Conservation (phyloP, 2,888 invertebrate species). For the Tetragonisca angustula region DNA sequence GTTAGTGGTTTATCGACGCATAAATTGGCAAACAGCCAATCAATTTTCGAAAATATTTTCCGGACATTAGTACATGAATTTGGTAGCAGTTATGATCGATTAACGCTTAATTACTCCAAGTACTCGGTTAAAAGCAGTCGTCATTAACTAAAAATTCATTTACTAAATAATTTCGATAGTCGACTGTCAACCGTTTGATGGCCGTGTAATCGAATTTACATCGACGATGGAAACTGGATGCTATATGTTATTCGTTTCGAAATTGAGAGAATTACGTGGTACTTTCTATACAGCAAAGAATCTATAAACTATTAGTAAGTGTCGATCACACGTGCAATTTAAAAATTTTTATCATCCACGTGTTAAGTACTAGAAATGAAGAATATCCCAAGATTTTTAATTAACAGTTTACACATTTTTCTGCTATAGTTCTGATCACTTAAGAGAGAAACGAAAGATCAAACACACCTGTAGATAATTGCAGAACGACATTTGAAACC, state of each 20-base stretch:
- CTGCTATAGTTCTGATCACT: too few species aligned
- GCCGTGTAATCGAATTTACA: neutral
- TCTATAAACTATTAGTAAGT: too few species aligned
- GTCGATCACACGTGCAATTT: too few species aligned
- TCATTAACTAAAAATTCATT: neutral
- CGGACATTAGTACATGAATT: neutral
- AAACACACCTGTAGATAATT: neutral
- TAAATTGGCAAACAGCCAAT: neutral
- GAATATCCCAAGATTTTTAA: too few species aligned
- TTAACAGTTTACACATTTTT: too few species aligned
- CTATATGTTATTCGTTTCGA: too few species aligned
- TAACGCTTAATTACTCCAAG: neutral
- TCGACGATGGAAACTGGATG: neutral
- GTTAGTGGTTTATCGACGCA: neutral
- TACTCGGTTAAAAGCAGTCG: neutral
- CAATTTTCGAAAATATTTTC: neutral
- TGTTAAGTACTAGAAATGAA: too few species aligned
- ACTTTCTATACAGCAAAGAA: too few species aligned
- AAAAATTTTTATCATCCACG: too few species aligned
- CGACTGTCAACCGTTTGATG: neutral
- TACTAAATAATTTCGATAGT: neutral
- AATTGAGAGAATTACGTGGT: too few species aligned
- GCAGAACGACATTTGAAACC: neutral
- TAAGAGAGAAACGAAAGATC: neutral
- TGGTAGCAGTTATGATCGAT: neutral